These are phyloP conservation scores for Chloroceryle aenea DNA, from an alignment of 2,113 vertebrate species.

Conservation along the genomic window DNA sequence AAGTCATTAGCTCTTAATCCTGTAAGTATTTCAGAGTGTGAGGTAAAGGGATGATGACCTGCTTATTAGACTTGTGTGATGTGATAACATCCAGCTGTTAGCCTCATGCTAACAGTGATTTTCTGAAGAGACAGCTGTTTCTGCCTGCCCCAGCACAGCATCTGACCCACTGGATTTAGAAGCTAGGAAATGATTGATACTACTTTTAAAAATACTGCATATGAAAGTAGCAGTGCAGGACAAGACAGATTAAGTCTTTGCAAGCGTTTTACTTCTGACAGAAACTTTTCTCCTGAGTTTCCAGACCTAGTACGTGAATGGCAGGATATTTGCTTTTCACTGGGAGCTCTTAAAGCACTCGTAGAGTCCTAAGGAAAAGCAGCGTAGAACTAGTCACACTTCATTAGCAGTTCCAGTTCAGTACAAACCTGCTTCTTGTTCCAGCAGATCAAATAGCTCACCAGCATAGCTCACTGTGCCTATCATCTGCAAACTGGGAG, in stretches of 20 bases:
- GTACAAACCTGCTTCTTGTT: constrained; percentile 8
- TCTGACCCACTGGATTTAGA: neutral
- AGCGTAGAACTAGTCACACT: constrained; percentile 16
- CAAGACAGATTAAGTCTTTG: neutral
- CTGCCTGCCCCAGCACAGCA: neutral
- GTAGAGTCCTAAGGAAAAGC: neutral
- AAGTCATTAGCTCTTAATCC: constrained; percentile 31
- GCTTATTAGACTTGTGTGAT: neutral
- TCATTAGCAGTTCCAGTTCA: constrained; percentile 43
- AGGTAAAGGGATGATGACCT: constrained; percentile 16
- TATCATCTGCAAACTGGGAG: neutral
- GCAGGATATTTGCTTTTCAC: constrained; percentile 57
- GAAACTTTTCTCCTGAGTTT: constrained; percentile 17
- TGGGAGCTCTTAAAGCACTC: constrained; percentile 32
- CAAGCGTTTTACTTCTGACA: constrained; percentile 19
- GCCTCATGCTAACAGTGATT: neutral
- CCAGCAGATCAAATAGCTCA: neutral
- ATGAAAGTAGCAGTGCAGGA: neutral
- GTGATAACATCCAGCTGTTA: constrained; percentile 31
- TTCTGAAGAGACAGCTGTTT: neutral
- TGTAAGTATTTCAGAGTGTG: neutral
- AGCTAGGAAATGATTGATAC: neutral
- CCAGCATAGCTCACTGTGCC: neutral
- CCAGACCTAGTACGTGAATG: neutral
- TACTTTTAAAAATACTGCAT: neutral